Evolutionary conservation across 2,888 invertebrate genomes (phyloP), one percentile per base, ranked within the genome.

Genomic region (Eilema caniola): DNA sequence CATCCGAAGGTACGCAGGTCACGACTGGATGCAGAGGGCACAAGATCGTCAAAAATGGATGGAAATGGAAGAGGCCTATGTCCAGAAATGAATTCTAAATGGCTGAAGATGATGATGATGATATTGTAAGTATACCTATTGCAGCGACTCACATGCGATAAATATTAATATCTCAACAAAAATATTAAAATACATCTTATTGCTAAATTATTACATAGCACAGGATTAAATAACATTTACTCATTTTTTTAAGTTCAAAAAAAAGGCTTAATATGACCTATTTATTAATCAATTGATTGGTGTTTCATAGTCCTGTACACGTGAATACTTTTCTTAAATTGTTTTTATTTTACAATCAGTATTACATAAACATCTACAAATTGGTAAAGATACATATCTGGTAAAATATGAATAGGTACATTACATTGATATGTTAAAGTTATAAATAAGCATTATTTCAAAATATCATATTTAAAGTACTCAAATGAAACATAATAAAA

Each of bases 141-240:
- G n/a, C n/a, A n/a, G n/a, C n/a, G n/a, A 11, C 67, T 60, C 57
- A 61, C 24, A 69, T 72, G 12, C 11, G 11, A 66, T 62, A 67
- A 67, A 70, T 69, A 24, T 64, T 59, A 63, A 41, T 7, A 62
- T 47, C 53, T 59, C 24, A 67, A 79, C 25, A 61, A 56, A 76
- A 66, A 8, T 0, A n/a, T 1, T 60, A 53, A 33, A 63, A 31
- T 14, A 2, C 8, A 31, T 20, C 12, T 23, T 64, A 23, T 28
- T 60, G 12, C 5, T 68, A 67, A 5, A 28, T 53, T 33, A 23
- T 57, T 65, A 59, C 23, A 0, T 10, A 37, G 16, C 11, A 69
- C 66, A 67, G 62, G 59, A 28, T 66, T 67, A 57, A 47, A 65
- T 62, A 59, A 41, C 41, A 41, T 62, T 31, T 47, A 47, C 7